Percentiles rank a stretch among this genome's conserved stretches.
Evolutionary conservation across 2,797 vertebrate species (phyloP).

Genomic region (Tenualosa thibaudeaui): DNA sequence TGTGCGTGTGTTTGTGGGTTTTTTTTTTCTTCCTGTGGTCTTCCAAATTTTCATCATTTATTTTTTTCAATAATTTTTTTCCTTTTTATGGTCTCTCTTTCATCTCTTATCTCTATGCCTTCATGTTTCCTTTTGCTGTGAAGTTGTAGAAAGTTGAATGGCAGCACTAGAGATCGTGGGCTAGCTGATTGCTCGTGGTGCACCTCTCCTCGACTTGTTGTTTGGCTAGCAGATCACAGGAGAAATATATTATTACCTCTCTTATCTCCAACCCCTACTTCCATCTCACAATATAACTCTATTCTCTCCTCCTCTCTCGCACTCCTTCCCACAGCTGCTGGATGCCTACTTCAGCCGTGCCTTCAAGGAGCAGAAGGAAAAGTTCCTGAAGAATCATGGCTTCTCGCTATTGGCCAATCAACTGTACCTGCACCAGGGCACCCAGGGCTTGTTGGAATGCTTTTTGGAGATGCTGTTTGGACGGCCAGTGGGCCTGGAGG

Average conservation of each 20-base stretch:
- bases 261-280: background rate
- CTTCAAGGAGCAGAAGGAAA: conserved; percentile 93
- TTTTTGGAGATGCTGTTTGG: conserved; percentile 94
- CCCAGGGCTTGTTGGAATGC: conserved; percentile 88
- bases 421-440: conserved; percentile 92
- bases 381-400: conserved; percentile 94
- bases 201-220: background rate
- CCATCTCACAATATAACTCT: background rate
- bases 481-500: conserved; percentile 84
- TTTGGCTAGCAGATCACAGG: background rate
- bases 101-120: background rate
- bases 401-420: conserved; percentile 97
- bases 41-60: background rate
- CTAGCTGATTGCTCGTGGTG: background rate
- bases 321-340: conserved; percentile 76
- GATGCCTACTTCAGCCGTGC: conserved; percentile 95
- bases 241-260: background rate
- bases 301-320: background rate
- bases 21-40: background rate
- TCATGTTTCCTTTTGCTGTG: conserved; percentile 6
- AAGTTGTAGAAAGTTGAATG: background rate
- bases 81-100: background rate
- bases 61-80: background rate
- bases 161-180: background rate
- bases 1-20: too few species aligned